phyloP scores from a whole-genome alignment of 2,888 invertebrate species.

The Pristionchus entomophagus region DNA sequence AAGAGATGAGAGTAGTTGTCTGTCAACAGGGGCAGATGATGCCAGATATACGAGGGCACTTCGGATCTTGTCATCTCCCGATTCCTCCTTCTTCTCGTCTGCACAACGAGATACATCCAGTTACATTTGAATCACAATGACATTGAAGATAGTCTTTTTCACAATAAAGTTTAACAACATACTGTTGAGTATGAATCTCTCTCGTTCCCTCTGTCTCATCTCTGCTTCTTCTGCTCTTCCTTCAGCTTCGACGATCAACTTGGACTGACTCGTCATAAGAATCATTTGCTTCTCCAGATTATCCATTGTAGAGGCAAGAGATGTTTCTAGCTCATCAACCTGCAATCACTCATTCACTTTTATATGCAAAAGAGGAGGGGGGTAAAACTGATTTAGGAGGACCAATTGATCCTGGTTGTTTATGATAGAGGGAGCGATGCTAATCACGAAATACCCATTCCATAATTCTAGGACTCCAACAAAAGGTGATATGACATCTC shows the following conservation, averaged over 20 bases:
- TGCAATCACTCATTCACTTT: constrained; percentile 16
- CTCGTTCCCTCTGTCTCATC: neutral
- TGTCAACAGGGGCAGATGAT: constrained; percentile 6
- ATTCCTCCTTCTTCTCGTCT: constrained; percentile 34
- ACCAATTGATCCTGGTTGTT: no score
- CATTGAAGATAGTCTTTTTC: no score
- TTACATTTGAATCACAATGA: neutral
- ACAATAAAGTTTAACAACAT: no score
- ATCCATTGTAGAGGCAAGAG: constrained; percentile 6
- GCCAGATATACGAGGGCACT: constrained; percentile 12
- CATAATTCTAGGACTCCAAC: no score
- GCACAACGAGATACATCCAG: neutral
- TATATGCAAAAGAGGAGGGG: no score
- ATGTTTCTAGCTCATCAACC: neutral
- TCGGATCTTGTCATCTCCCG: constrained; percentile 29
- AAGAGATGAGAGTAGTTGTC: constrained; percentile 20
- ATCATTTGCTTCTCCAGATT: constrained; percentile 8
- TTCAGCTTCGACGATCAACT: neutral
- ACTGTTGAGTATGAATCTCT: neutral
- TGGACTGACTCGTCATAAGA: neutral
- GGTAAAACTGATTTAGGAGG: no score
- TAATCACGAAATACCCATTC: no score
- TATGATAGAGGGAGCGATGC: no score
- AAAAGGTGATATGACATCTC: no score
- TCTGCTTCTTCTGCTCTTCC: constrained; percentile 36